Evolutionary conservation across 2,113 vertebrate genomes (phyloP).

Genomic region (Tragelaphus imberbis): DNA sequence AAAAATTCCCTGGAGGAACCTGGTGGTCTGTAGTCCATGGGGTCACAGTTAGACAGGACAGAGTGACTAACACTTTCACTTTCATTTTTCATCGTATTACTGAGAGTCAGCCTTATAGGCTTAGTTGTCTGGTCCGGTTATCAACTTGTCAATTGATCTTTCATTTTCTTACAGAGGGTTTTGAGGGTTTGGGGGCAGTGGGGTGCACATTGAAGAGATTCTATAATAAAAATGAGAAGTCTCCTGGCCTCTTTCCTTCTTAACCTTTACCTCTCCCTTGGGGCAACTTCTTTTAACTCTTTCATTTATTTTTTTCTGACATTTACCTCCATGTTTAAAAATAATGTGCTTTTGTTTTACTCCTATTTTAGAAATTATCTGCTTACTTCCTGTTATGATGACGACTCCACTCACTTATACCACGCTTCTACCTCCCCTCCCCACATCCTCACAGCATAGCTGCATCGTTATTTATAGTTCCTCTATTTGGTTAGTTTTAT

Average conservation of each 20-base stretch:
- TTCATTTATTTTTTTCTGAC: neutral
- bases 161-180: neutral
- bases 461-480: conserved; percentile 36
- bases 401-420: neutral
- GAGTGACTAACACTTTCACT: neutral
- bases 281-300: neutral
- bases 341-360: conserved; percentile 14
- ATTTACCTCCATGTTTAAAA: neutral
- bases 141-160: neutral
- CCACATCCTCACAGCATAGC: conserved; percentile 16
- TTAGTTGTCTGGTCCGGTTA: neutral
- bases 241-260: neutral
- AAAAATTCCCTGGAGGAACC: neutral
- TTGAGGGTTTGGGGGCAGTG: neutral
- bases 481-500: conserved; percentile 3
- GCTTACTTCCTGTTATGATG: conserved; percentile 48
- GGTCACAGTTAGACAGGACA: neutral
- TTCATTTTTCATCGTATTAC: neutral
- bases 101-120: neutral
- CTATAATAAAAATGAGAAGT: neutral
- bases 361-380: conserved; percentile 33
- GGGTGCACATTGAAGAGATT: neutral
- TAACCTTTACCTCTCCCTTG: neutral
- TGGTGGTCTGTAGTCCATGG: neutral
- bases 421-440: neutral